These are phyloP conservation scores for Allobates femoralis DNA, from an alignment of 2,797 vertebrate species.

Conservation along the genomic window DNA sequence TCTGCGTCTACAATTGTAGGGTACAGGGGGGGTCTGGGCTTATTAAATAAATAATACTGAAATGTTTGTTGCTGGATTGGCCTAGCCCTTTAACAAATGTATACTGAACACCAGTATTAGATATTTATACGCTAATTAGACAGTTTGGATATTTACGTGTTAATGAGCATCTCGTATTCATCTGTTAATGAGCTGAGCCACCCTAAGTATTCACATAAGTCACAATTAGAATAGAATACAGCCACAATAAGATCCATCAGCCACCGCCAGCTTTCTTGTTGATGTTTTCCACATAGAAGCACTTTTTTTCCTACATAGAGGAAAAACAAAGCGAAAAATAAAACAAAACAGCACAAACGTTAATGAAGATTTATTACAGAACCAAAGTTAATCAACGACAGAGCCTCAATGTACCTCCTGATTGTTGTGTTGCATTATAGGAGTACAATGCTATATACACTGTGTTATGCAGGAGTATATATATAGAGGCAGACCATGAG, in stretches of 20 bases:
- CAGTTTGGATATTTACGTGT: not conserved
- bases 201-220: slow-evolving; percentile 3
- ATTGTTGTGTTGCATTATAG: not conserved
- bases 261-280: not conserved
- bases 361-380: slow-evolving; percentile 27
- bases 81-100: not conserved
- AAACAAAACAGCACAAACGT: slow-evolving; percentile 15
- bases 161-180: not conserved
- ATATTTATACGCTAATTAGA: not conserved
- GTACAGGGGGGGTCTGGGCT: too few species aligned
- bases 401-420: not conserved
- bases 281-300: slow-evolving; percentile 12
- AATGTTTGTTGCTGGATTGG: not conserved
- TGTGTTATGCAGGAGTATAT: not conserved
- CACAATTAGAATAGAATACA: slow-evolving; percentile 16
- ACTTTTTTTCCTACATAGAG: slow-evolving; percentile 14
- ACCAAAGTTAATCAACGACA: not conserved
- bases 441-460: not conserved
- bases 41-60: not conserved
- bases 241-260: not conserved
- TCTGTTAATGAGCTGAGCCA: not conserved
- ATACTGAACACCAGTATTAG: not conserved
- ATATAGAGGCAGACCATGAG: not conserved
- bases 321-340: slow-evolving; percentile 8
- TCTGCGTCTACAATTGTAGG: too few species aligned